Conservation (phyloP, 1,140 invertebrate genomes). For the Drosophila ambigua region DNA sequence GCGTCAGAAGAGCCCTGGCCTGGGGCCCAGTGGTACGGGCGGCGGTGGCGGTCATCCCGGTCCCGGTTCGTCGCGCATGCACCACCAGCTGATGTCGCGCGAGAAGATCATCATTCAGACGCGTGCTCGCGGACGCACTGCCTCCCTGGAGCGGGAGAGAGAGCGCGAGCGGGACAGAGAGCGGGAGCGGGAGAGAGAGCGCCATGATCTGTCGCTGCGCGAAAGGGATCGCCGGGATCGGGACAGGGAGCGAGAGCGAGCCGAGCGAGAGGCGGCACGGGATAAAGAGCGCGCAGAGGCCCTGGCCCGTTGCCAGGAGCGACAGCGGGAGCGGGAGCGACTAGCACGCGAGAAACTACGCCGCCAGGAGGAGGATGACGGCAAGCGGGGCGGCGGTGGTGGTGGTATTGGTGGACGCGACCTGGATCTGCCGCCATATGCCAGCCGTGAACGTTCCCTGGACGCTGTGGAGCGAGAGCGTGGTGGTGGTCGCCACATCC, state of each 20-base stretch:
- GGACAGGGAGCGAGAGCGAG: constrained; percentile 62
- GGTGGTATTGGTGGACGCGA: constrained; percentile 52
- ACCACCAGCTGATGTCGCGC: constrained; percentile 75
- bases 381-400: constrained; percentile 51
- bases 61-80: constrained; percentile 55
- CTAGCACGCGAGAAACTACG: constrained; percentile 84
- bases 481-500: constrained; percentile 43
- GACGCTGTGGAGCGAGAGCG: constrained; percentile 59
- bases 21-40: constrained; percentile 3
- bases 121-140: constrained; percentile 69
- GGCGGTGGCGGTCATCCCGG: constrained; percentile 35
- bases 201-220: constrained; percentile 75
- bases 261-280: constrained; percentile 84
- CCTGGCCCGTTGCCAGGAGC: constrained; percentile 85
- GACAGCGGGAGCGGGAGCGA: constrained; percentile 87
- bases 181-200: constrained; percentile 85
- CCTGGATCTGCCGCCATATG: constrained; percentile 66
- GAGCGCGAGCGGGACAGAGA: constrained; percentile 66
- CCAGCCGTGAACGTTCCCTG: constrained; percentile 74
- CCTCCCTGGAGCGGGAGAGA: constrained; percentile 67
- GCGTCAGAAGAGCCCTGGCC: constrained; percentile 70
- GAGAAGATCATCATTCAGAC: constrained; percentile 82
- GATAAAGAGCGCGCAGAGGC: constrained; percentile 86
- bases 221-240: constrained; percentile 78
- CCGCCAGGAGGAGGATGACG: constrained; percentile 81